A percentile compares a stretch with the other conserved stretches of the same genome.
Conservation (phyloP, 2,113 vertebrate species). For the Meleagris gallopavo region DNA sequence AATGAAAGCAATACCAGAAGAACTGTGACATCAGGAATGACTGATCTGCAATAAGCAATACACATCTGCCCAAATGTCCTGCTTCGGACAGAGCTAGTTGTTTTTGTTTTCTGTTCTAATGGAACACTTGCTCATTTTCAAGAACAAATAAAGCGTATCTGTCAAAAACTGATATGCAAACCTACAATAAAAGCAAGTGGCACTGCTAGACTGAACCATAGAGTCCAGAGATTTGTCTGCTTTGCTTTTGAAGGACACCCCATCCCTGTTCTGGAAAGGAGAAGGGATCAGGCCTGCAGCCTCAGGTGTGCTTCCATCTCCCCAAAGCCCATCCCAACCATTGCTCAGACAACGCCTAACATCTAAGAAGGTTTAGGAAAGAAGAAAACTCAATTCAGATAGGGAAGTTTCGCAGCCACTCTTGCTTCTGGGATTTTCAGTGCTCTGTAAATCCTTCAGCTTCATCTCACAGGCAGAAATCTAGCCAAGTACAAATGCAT, state of each 20-base stretch:
- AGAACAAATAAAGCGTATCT: background rate
- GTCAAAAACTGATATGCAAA: background rate
- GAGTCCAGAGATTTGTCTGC: background rate
- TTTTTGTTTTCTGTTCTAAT: background rate
- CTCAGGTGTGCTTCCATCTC: background rate
- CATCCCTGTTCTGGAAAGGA: background rate
- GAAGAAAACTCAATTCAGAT: background rate
- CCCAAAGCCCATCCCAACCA: background rate
- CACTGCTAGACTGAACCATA: background rate
- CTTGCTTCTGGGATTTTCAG: background rate
- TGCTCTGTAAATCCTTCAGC: background rate
- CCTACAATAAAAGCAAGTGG: fast-evolving
- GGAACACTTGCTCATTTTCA: background rate
- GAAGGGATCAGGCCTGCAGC: background rate
- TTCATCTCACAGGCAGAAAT: background rate
- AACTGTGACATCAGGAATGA: background rate
- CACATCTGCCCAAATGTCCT: background rate
- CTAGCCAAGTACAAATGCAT: background rate
- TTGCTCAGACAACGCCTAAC: background rate
- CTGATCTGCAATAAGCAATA: background rate
- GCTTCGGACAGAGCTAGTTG: background rate
- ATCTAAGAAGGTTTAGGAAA: background rate
- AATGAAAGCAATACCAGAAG: background rate
- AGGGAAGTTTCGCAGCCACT: background rate
- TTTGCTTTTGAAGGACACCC: background rate